Conservation (phyloP, 2,113 vertebrate genomes). For the Pterocles orientalis region DNA sequence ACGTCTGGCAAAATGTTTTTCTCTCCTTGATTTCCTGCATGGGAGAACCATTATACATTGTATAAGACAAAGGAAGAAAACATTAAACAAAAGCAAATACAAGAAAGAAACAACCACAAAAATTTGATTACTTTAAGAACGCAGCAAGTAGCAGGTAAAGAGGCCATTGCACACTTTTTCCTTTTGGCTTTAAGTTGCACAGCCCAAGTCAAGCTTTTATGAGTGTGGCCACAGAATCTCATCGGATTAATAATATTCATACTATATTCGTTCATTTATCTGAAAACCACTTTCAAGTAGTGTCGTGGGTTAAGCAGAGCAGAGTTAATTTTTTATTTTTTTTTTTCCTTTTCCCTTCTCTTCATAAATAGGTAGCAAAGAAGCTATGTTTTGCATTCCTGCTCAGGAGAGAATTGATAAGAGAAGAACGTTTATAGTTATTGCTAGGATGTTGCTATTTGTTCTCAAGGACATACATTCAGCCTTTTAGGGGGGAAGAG, state of each 20-base stretch:
- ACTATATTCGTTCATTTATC: not conserved
- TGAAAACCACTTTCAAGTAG: not conserved
- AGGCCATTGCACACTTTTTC: not conserved
- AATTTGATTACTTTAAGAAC: not conserved
- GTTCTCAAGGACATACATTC: too few species aligned
- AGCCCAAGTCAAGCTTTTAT: not conserved
- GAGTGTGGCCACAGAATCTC: not conserved
- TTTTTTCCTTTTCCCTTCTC: too few species aligned
- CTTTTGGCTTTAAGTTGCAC: not conserved
- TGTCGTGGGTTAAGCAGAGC: too few species aligned
- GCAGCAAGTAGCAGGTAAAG: not conserved
- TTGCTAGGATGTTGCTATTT: too few species aligned
- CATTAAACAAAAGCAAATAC: not conserved
- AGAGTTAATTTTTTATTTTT: too few species aligned
- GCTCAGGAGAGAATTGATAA: too few species aligned
- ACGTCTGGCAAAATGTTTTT: slow-evolving; percentile 82
- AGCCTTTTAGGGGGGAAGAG: too few species aligned
- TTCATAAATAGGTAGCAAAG: too few species aligned
- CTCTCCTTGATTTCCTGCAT: slow-evolving; percentile 78
- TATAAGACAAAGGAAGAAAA: not conserved
- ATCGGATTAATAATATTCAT: not conserved
- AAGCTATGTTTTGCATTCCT: too few species aligned
- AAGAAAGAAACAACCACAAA: not conserved
- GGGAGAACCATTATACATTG: not conserved
- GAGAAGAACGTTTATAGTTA: too few species aligned